Base-by-base conservation (phyloP, 2,888 invertebrate genomes). In the Philereme vetulata region DNA sequence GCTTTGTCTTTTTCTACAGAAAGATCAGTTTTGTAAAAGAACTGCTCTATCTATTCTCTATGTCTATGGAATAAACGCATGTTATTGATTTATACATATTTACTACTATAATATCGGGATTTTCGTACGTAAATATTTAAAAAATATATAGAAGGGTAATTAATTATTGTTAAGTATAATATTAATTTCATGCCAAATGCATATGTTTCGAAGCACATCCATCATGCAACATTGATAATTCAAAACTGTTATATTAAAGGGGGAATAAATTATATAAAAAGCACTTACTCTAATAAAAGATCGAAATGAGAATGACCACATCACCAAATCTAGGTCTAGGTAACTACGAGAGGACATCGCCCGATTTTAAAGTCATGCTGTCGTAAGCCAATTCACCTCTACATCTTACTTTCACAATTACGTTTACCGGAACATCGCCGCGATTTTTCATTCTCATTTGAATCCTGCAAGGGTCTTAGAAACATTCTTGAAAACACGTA, bases 241-340 rank as follows among this genome's bases (percentile, higher is more conserved):
- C 70, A 77, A 79, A 76, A 76, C 75, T 68, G 64, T 74, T 73
- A 72, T 76, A 80, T 75, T 78, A 67, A 72, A 75, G 72, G 71
- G 75, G 70, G 66, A 77, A 76, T 73, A 76, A 75, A 80, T 72
- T 72, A 72, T 68, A 70, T 74, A 69, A 80, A 80, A 78, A 80
- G 76, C 67, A 72, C 76, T 81, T 72, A 80, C 33, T 64, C 71
- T 76, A 74, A 70, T 69, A 42, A 46, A 10, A 86, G 88, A 90
- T 90, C 77, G 74, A 90, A 90, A 89, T 86, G 90, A 91, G 90
- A 91, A 91, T 90, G 89, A 83, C 87, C 89, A 76, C 69, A 70
- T 72, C 75, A 78, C 83, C 80, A 76, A 66, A 40, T 53, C 61
- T 51, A 68, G 66, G 63, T 68, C 75, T 75, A 80, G 45, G n/a